Conservation (phyloP, 1,140 invertebrate genomes). For the Listronotus oregonensis region DNA sequence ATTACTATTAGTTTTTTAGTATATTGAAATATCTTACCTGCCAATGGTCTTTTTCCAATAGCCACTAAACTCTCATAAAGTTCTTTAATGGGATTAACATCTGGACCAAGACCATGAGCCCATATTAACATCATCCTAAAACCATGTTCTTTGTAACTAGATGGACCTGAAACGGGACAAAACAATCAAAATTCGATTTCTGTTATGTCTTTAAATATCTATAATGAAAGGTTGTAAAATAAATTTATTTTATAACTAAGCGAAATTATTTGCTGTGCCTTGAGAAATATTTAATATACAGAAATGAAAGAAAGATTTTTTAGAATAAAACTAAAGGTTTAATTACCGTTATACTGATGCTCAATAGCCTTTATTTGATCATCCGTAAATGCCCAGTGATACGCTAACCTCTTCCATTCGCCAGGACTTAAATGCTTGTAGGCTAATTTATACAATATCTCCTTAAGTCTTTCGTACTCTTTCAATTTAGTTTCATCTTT, state of each 20-base stretch:
- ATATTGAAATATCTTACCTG: conserved; percentile 49
- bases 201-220: no score
- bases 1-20: neutral
- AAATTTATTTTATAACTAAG: no score
- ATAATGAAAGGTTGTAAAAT: no score
- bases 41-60: conserved; percentile 66
- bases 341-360: conserved; percentile 74
- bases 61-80: conserved; percentile 69
- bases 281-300: no score
- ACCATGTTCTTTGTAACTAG: conserved; percentile 77
- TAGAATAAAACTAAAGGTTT: neutral
- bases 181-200: no score
- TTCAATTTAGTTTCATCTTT: conserved; percentile 55
- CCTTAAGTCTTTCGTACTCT: conserved; percentile 54
- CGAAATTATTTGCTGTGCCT: no score
- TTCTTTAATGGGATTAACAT: conserved; percentile 67
- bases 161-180: conserved; percentile 67
- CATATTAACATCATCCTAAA: conserved; percentile 74
- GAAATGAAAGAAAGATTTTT: no score
- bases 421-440: conserved; percentile 68
- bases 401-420: conserved; percentile 75
- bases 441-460: conserved; percentile 70
- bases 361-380: conserved; percentile 76
- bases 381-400: conserved; percentile 73
- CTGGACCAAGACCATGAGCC: conserved; percentile 67